Evolutionary conservation across 2,113 vertebrate genomes (phyloP), one percentile per base, ranked within the genome.

Genomic region (Brienomyrus brachyistius): DNA sequence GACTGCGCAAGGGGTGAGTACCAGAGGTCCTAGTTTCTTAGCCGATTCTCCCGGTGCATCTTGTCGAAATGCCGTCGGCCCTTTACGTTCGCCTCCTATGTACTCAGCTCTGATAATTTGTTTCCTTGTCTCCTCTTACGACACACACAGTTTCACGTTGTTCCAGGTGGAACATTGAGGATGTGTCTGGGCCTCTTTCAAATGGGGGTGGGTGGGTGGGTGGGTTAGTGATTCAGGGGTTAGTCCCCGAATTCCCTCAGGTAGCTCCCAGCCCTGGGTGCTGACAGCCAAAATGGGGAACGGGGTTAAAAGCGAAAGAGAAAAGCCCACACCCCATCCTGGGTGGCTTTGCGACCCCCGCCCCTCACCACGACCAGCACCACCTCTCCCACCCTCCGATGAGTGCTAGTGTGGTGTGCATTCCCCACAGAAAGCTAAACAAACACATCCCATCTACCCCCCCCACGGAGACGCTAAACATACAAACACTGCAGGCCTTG

Each of bases 1-100:
- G 94, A 96, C 93, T 95, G 96, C 0, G 96, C 95, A 0, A 95
- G 97, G 96, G 97, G 97, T 98, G 95, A 96, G 97, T 89, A 80
- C n/a, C 35, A 17, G 84, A 43, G 13, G 35, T 43, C 8, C 8
- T 3, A n/a, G 21, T 21, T n/a, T 1, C 77, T 82, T 47, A 8
- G 19, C 43, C 17, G 40, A 40, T 82, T 19, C 31, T 8, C 43
- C 45, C 82, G 8, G 19, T 84, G 82, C 45, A 9, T 31, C 51
- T 48, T 2, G 13, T 13, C 51, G 11, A 7, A 52, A 27, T 15
- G 3, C 3, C 13, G 45, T n/a, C 8, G 3, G 8, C 47, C 40
- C 47, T 11, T 27, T 13, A 9, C 4, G 62, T 70, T 4, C 5
- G 21, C 4, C n/a, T 85, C 17, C 43, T 27, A 5, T n/a, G 11